A percentile compares a stretch with the other conserved stretches of the same genome.
Evolutionary conservation across 30 jellyfish, hydroid and myxozoan genomes (phyloP).

Genomic region (Haliclystus octoradiatus): DNA sequence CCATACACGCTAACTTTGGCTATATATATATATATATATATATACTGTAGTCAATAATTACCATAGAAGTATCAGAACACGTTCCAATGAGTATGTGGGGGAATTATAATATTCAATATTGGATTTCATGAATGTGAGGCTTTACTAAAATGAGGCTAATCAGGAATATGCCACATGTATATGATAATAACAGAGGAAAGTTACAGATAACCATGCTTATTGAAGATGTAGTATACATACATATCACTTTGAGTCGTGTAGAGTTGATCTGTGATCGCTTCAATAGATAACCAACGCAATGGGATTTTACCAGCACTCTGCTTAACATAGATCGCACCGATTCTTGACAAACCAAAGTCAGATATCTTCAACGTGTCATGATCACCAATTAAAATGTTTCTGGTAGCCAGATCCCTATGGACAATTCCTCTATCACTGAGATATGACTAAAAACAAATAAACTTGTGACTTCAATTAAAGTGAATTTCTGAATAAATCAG

Average conservation of each 20-base stretch:
- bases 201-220: not conserved
- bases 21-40: too few species aligned
- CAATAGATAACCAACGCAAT: slow-evolving; percentile 57
- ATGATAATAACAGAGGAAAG: not conserved
- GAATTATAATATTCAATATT: too few species aligned
- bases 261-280: slow-evolving; percentile 41
- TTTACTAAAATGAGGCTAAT: too few species aligned
- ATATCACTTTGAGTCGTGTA: slow-evolving; percentile 50
- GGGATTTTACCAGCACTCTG: slow-evolving; percentile 51
- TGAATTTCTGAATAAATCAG: too few species aligned
- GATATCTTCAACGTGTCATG: slow-evolving; percentile 34
- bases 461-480: too few species aligned
- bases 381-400: slow-evolving; percentile 51
- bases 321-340: slow-evolving; percentile 44
- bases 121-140: too few species aligned
- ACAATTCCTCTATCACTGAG: slow-evolving; percentile 40
- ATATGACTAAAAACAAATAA: slow-evolving; percentile 14
- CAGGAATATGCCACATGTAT: not conserved
- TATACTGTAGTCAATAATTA: too few species aligned
- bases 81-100: too few species aligned
- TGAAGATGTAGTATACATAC: slow-evolving; percentile 10
- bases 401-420: slow-evolving; percentile 55
- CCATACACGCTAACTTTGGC: too few species aligned
- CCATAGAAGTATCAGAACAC: too few species aligned
- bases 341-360: slow-evolving; percentile 56